Evolutionary conservation across 2,888 invertebrate genomes (phyloP).

Genomic region (Quadroppia sp.): DNA sequence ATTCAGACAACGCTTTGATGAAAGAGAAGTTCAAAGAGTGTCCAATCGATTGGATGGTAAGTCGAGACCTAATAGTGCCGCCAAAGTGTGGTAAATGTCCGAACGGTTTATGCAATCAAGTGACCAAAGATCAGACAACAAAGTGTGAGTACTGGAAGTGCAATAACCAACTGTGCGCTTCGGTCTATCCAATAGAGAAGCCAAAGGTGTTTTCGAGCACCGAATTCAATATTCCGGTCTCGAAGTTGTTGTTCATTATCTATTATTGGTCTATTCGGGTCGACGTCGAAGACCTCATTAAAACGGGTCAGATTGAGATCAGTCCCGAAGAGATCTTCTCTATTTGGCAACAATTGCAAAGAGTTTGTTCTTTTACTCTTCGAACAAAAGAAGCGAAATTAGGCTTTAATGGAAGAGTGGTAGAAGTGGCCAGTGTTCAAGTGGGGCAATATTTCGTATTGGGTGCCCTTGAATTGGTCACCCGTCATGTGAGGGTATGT

Average conservation of each 20-base stretch:
- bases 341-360: constrained; percentile 19
- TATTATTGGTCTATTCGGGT: constrained; percentile 31
- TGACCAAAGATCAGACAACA: not conserved
- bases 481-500: not conserved
- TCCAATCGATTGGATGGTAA: constrained; percentile 21
- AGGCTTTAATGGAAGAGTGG: not conserved
- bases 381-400: constrained; percentile 2
- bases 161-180: not conserved
- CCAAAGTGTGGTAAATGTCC: not conserved
- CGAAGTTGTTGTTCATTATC: constrained; percentile 10
- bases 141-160: constrained; percentile 15
- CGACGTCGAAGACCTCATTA: constrained; percentile 29
- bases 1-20: constrained; percentile 33
- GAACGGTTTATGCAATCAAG: constrained; percentile 1
- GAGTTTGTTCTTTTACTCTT: constrained; percentile 3
- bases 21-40: constrained; percentile 33
- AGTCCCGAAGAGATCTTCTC: constrained; percentile 1
- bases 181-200: not conserved
- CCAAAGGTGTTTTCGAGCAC: not conserved
- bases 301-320: constrained; percentile 30
- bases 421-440: not conserved
- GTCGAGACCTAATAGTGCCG: not conserved
- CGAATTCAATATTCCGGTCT: not conserved
- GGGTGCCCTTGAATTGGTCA: not conserved
- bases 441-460: constrained; percentile 5